Conservation (phyloP, 2,113 vertebrate genomes). For the Vidua chalybeata region DNA sequence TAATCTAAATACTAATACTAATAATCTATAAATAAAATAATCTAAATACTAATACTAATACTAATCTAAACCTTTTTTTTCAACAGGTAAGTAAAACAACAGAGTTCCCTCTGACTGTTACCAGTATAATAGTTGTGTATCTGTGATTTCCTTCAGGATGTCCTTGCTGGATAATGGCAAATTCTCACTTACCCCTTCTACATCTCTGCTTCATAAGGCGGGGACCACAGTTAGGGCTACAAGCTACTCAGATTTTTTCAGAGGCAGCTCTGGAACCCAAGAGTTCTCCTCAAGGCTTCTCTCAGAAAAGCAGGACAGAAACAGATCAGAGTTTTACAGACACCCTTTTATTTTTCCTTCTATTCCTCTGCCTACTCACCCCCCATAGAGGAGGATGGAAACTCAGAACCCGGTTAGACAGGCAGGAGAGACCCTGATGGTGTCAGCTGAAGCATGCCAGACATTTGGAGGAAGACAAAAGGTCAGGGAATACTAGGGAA, state of each 20-base stretch:
- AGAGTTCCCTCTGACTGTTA: background rate
- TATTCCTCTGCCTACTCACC: background rate
- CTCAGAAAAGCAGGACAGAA: background rate
- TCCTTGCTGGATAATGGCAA: background rate
- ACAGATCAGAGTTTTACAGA: background rate
- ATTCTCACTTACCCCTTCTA: background rate
- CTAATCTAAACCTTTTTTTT: background rate
- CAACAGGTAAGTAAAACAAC: background rate
- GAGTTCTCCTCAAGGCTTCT: background rate
- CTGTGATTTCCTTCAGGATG: background rate
- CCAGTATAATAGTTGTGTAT: fast-evolving
- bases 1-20: no score
- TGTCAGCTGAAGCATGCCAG: slow-evolving; percentile 44
- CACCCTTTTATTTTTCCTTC: background rate
- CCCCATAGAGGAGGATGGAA: background rate
- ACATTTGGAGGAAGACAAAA: slow-evolving; percentile 10
- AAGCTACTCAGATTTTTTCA: background rate
- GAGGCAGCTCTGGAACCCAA: background rate
- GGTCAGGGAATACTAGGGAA: background rate
- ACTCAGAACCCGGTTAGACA: background rate
- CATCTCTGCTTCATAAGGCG: background rate
- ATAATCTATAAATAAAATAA: no score
- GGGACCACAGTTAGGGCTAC: background rate
- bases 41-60: no score
- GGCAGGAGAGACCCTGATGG: slow-evolving; percentile 20